These are phyloP conservation scores for Chrysotoxum bicinctum DNA, from an alignment of 2,888 invertebrate species.

Conservation along the genomic window DNA sequence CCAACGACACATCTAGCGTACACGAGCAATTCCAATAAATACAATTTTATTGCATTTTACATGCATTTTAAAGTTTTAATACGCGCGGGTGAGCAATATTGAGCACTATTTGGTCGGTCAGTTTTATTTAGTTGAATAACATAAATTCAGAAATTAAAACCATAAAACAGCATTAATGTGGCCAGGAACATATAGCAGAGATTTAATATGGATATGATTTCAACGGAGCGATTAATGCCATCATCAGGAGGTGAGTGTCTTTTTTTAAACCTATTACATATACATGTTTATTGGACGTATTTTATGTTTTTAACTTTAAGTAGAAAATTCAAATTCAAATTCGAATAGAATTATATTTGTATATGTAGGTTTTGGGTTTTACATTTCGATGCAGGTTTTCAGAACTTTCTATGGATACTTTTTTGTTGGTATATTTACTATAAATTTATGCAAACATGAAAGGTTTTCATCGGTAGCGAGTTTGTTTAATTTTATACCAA, in stretches of 20 bases:
- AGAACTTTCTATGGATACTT: too few relatives aligned
- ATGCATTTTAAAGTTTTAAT: conserved; percentile 15
- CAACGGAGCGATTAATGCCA: conserved; percentile 70
- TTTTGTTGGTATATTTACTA: too few relatives aligned
- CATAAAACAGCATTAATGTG: conserved; percentile 62
- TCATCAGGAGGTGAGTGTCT: conserved; percentile 67
- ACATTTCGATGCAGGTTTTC: too few relatives aligned
- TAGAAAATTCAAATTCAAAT: too few relatives aligned
- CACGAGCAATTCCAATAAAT: conserved; percentile 26
- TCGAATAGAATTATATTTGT: too few relatives aligned
- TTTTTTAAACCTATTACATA: too few relatives aligned
- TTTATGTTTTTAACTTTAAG: too few relatives aligned
- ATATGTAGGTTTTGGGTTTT: too few relatives aligned
- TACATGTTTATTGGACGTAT: not conserved
- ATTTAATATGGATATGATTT: conserved; percentile 67
- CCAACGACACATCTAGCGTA: not conserved
- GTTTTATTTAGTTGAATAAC: conserved; percentile 15
- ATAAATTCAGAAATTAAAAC: conserved; percentile 40
- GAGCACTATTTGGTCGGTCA: not conserved
- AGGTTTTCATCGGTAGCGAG: too few relatives aligned
- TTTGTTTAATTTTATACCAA: too few relatives aligned
- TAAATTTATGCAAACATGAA: too few relatives aligned
- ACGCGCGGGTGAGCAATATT: conserved; percentile 36
- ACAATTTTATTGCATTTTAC: conserved; percentile 28
- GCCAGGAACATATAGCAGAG: conserved; percentile 33